These are phyloP conservation scores for Nebria ingens DNA, from an alignment of 1,140 invertebrate genomes.

Conservation along the genomic window DNA sequence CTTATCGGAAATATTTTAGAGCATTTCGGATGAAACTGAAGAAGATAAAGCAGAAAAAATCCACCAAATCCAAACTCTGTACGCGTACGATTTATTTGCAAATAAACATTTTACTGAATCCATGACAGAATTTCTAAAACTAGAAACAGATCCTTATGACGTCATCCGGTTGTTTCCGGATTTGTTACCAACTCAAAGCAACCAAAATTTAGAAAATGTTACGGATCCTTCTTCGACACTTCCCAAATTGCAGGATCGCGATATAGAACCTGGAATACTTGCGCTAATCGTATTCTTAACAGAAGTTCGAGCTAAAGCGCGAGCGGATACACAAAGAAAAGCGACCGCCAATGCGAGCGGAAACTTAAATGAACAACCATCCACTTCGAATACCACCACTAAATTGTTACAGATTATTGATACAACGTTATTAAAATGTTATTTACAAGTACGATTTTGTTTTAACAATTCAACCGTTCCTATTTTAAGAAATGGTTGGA, in stretches of 20 bases:
- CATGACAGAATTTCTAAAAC: slow-evolving; percentile 80
- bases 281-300: slow-evolving; percentile 85
- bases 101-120: slow-evolving; percentile 80
- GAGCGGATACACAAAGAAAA: slow-evolving; percentile 36
- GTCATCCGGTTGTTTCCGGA: slow-evolving; percentile 91
- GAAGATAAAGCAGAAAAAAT: slow-evolving; percentile 73
- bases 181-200: slow-evolving; percentile 62
- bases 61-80: slow-evolving; percentile 78
- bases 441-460: slow-evolving; percentile 88
- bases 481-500: slow-evolving; percentile 1
- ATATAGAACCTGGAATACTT: slow-evolving; percentile 78
- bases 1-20: slow-evolving; percentile 57
- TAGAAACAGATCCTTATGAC: slow-evolving; percentile 86
- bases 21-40: slow-evolving; percentile 68
- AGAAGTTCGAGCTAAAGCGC: slow-evolving; percentile 52
- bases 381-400: slow-evolving; percentile 26
- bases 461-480: too few species aligned
- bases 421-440: slow-evolving; percentile 92
- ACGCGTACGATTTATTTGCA: slow-evolving; percentile 84
- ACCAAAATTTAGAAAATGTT: slow-evolving; percentile 38
- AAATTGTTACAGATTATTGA: slow-evolving; percentile 89
- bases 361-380: slow-evolving; percentile 30
- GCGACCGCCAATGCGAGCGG: slow-evolving; percentile 25
- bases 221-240: slow-evolving; percentile 34
- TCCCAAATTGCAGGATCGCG: slow-evolving; percentile 64